phyloP scores from a whole-genome alignment of 2,797 vertebrate genomes.

The Gymnoscopelus braueri region DNA sequence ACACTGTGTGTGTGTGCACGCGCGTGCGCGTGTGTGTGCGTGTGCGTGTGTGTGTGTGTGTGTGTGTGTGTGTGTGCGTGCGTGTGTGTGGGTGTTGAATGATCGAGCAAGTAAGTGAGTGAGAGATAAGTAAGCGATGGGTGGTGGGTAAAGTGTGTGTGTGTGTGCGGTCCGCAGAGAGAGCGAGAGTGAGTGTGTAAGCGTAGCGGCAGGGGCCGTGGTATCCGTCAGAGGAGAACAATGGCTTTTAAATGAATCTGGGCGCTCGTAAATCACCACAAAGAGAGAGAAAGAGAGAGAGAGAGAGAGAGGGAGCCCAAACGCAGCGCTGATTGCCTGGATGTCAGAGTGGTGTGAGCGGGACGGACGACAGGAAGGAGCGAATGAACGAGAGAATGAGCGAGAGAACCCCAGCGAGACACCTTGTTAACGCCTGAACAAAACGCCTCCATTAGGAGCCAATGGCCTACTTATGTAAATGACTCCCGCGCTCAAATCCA shows the following conservation, averaged over 20 bases:
- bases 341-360: constrained; percentile 65
- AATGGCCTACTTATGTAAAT: constrained; percentile 82
- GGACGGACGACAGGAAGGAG: constrained; percentile 75
- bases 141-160: constrained; percentile 64
- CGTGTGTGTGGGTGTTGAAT: constrained; percentile 2
- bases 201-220: constrained; percentile 62
- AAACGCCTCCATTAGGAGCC: constrained; percentile 80
- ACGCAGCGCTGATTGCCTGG: constrained; percentile 80
- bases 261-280: constrained; percentile 83
- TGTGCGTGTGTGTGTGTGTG: constrained; percentile 57
- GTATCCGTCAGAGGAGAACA: constrained; percentile 82
- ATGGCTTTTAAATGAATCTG: constrained; percentile 87
- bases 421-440: constrained; percentile 82
- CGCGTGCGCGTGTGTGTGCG: constrained; percentile 14
- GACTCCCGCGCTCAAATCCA: constrained; percentile 27
- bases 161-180: neutral
- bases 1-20: constrained; percentile 22
- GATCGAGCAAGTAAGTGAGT: constrained; percentile 62
- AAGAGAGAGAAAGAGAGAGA: no score
- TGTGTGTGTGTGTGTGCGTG: constrained; percentile 63
- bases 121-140: constrained; percentile 72
- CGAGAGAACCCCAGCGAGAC: constrained; percentile 75
- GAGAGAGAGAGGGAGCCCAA: constrained; percentile 49
- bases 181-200: constrained; percentile 60
- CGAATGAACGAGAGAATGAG: constrained; percentile 68